Evolutionary conservation across 1,140 invertebrate genomes (phyloP).

Genomic region (Drosophila pallidifrons): DNA sequence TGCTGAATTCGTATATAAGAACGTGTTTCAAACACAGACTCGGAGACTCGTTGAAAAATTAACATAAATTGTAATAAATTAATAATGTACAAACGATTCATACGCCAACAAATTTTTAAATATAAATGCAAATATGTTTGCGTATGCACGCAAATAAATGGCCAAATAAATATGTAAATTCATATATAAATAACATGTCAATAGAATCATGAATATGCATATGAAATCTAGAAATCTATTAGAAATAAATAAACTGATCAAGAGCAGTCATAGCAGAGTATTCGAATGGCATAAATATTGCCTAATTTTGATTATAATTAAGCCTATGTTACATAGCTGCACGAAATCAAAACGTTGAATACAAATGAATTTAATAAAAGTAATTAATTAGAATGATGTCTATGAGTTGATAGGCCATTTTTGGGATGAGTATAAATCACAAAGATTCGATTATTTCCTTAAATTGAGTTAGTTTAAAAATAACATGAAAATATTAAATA

Average conservation of each 20-base stretch:
- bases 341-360: too few relatives aligned
- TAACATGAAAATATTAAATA: too few relatives aligned
- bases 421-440: too few relatives aligned
- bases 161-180: conserved; percentile 2
- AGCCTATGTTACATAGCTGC: too few relatives aligned
- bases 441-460: too few relatives aligned
- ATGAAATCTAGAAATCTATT: neutral
- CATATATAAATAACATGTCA: neutral
- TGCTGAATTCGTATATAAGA: neutral
- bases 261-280: conserved; percentile 1
- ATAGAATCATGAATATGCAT: neutral
- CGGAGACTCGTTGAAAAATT: neutral
- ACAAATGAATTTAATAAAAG: too few relatives aligned
- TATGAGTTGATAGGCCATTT: too few relatives aligned
- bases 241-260: conserved; percentile 7
- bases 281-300: neutral
- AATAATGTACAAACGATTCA: neutral
- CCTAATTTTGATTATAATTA: conserved; percentile 7
- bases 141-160: neutral
- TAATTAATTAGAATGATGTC: too few relatives aligned
- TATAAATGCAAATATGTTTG: conserved; percentile 2
- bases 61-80: neutral
- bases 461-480: too few relatives aligned
- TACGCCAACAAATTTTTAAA: neutral
- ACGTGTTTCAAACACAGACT: neutral